Evolutionary conservation across 2,888 invertebrate species (phyloP), one percentile per base, ranked within the genome.

Genomic region (Agrochola litura): DNA sequence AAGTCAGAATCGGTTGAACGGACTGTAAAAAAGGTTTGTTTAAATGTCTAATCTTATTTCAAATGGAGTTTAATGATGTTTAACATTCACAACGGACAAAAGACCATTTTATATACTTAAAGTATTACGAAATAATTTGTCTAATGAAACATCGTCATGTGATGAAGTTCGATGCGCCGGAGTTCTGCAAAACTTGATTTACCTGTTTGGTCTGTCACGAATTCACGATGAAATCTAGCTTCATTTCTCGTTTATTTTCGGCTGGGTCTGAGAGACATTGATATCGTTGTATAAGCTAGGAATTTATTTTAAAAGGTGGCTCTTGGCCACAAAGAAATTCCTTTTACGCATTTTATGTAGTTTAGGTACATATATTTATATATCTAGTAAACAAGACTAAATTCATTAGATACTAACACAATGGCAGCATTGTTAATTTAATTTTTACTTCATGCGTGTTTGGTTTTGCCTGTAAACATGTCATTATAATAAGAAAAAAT

Each of bases 151-250:
- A 79, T 75, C 82, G 88, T 87, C 81, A 87, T 77, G 70, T 81
- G 81, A 85, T 83, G 78, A 91, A 91, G 91, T 92, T 91, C 91
- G 91, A 91, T 92, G 92, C 89, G 92, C 90, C 87, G 88, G 88
- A 87, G 84, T 90, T 91, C 89, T 88, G 90, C 90, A 86, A 92
- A 94, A 94, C 95, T 91, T 89, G 94, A 93, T 93, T 91, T 90
- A 92, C 93, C 91, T 90, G 95, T 94, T 92, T 90, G 81, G 84
- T 77, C 87, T 91, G 89, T 90, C 89, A 90, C 87, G 37, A 37
- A 37, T 37, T 37, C 37, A 37, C 5, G 88, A 81, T 87, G 85
- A 89, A 90, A 85, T 84, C 91, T 90, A 88, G 87, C 83, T 81
- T 77, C 84, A 85, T 88, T 84, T 88, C 86, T 84, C 82, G 82